Evolutionary conservation across 2,888 invertebrate genomes (phyloP).

Genomic region (Tachina fera): DNA sequence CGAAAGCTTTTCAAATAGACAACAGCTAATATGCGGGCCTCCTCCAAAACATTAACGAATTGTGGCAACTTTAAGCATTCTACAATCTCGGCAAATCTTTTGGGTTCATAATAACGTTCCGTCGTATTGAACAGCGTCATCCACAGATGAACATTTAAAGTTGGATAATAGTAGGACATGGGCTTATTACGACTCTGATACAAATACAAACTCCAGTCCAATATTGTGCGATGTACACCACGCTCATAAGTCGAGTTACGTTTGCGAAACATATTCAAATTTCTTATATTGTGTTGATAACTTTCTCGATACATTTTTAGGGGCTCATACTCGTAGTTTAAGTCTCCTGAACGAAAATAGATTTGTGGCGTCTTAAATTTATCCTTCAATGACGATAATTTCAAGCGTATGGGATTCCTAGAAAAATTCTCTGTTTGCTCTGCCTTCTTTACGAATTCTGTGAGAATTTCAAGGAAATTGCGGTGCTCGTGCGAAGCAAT

Average conservation of each 20-base stretch:
- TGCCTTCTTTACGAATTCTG: conserved; percentile 75
- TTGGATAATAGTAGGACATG: conserved; percentile 81
- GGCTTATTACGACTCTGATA: conserved; percentile 80
- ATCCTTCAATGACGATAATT: conserved; percentile 74
- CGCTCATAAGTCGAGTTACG: conserved; percentile 77
- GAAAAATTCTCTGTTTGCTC: conserved; percentile 72
- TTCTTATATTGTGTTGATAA: conserved; percentile 79
- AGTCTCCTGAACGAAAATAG: conserved; percentile 76
- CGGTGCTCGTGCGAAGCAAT: conserved; percentile 75
- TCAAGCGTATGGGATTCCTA: conserved; percentile 74
- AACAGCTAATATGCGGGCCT: conserved; percentile 79
- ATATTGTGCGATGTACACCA: conserved; percentile 77
- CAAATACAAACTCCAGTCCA: conserved; percentile 80
- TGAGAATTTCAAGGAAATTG: conserved; percentile 76
- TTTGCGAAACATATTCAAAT: conserved; percentile 76
- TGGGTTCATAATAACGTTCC: conserved; percentile 76
- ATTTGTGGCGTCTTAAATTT: conserved; percentile 76
- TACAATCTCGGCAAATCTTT: conserved; percentile 76
- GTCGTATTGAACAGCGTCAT: conserved; percentile 80
- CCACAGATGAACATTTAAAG: conserved; percentile 80
- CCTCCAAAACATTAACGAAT: conserved; percentile 78
- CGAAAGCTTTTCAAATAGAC: conserved; percentile 80
- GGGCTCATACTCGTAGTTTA: conserved; percentile 77
- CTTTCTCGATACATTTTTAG: conserved; percentile 78
- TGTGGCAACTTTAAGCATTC: conserved; percentile 79